phyloP scores from a whole-genome alignment of 2,113 vertebrate species.

The Mesitornis unicolor region DNA sequence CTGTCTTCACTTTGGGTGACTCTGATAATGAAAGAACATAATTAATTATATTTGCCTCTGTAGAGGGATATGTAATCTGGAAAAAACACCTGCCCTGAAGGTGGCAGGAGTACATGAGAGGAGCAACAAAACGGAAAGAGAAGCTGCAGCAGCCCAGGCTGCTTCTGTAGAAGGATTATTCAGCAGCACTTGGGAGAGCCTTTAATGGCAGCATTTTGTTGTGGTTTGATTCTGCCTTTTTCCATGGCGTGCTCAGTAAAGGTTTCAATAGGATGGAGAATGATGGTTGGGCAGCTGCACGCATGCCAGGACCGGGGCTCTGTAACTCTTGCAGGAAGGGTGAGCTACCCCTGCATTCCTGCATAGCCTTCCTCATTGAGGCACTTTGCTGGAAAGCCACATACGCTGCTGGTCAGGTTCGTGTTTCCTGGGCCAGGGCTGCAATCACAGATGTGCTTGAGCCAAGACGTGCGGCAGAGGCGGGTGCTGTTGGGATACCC shows the following conservation, averaged over 20 bases:
- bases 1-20: conserved; percentile 41
- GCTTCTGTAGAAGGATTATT: not conserved
- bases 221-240: not conserved
- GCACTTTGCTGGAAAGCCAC: not conserved
- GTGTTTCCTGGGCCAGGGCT: not conserved
- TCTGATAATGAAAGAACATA: conserved; percentile 53
- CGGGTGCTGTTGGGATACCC: no score
- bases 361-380: not conserved
- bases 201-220: not conserved
- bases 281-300: not conserved
- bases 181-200: not conserved
- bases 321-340: not conserved
- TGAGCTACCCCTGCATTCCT: not conserved
- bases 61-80: conserved; percentile 39
- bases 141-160: not conserved
- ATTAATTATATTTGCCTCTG: conserved; percentile 62
- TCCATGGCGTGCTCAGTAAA: not conserved
- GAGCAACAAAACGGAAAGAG: not conserved
- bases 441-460: not conserved
- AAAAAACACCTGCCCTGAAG: conserved; percentile 37
- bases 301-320: not conserved
- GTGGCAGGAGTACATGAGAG: not conserved
- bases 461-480: no score
- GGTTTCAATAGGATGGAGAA: not conserved
- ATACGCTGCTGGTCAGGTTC: not conserved